Conservation (phyloP, 2,888 invertebrate genomes). For the Lomographa bimaculata region DNA sequence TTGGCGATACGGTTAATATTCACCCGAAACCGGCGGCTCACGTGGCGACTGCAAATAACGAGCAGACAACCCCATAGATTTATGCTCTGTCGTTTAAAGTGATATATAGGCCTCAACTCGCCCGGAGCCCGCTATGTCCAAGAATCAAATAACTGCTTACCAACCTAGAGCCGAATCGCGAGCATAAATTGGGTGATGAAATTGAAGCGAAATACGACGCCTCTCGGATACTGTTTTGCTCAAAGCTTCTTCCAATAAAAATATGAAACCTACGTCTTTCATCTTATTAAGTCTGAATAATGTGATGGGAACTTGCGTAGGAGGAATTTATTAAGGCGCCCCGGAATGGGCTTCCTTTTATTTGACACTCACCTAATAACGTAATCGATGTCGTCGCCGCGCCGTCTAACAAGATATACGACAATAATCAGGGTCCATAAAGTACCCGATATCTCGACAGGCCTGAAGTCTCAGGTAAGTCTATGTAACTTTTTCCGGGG, state of each 20-base stretch:
- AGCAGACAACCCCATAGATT: conserved; percentile 76
- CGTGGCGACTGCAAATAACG: conserved; percentile 82
- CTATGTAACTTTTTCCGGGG: conserved; percentile 69
- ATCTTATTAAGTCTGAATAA: conserved; percentile 19
- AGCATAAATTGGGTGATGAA: conserved; percentile 38
- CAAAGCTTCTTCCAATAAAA: conserved; percentile 3
- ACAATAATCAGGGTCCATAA: conserved; percentile 52
- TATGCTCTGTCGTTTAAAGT: conserved; percentile 80
- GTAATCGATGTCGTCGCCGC: conserved; percentile 35
- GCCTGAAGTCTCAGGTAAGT: conserved; percentile 62
- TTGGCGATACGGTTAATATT: conserved; percentile 84
- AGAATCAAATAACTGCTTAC: conserved; percentile 63
- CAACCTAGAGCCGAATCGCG: conserved; percentile 37
- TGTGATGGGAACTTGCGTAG: conserved; percentile 14
- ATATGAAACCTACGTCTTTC: conserved; percentile 1
- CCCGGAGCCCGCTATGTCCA: conserved; percentile 53
- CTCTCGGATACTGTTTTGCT: conserved; percentile 2
- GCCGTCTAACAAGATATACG: conserved; percentile 50
- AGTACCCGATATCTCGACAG: conserved; percentile 62
- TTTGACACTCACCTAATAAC: conserved; percentile 42
- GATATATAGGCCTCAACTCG: conserved; percentile 68
- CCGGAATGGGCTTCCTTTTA: conserved; percentile 31
- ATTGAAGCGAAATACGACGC: conserved; percentile 27
- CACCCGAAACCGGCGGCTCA: conserved; percentile 79
- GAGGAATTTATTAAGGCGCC: conserved; percentile 24